These are phyloP conservation scores for Erpobdella octoculata DNA, from an alignment of 2,888 invertebrate species.

Conservation along the genomic window DNA sequence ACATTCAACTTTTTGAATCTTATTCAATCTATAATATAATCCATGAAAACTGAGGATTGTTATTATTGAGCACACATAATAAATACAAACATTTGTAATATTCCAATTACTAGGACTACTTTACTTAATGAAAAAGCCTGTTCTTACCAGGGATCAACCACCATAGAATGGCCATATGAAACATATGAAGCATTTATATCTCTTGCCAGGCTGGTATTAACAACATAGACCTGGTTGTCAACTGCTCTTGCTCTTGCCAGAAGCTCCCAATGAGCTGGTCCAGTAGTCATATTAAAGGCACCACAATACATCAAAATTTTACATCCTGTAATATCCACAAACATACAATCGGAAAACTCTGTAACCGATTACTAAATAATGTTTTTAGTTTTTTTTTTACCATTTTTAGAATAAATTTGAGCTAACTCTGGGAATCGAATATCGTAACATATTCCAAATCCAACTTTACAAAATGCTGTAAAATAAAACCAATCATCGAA, in stretches of 20 bases:
- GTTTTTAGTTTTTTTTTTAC: slow-evolving; percentile 37
- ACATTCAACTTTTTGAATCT: too few species aligned
- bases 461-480: slow-evolving; percentile 63
- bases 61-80: not conserved
- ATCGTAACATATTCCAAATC: slow-evolving; percentile 90
- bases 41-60: not conserved
- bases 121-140: not conserved
- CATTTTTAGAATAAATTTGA: slow-evolving; percentile 52
- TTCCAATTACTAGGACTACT: too few species aligned
- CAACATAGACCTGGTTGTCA: slow-evolving; percentile 82
- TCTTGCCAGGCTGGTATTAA: slow-evolving; percentile 74
- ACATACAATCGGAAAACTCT: not conserved
- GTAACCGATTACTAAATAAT: not conserved
- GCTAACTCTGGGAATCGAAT: slow-evolving; percentile 78
- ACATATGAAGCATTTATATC: slow-evolving; percentile 66
- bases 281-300: slow-evolving; percentile 92
- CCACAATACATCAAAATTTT: slow-evolving; percentile 81
- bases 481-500: too few species aligned
- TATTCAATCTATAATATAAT: too few species aligned
- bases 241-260: slow-evolving; percentile 71
- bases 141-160: slow-evolving; percentile 68
- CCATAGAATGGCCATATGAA: slow-evolving; percentile 79
- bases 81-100: not conserved
- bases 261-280: slow-evolving; percentile 84
- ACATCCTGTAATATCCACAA: slow-evolving; percentile 61